Conservation (phyloP, 2,888 invertebrate species). For the Ophonus ardosiacus region DNA sequence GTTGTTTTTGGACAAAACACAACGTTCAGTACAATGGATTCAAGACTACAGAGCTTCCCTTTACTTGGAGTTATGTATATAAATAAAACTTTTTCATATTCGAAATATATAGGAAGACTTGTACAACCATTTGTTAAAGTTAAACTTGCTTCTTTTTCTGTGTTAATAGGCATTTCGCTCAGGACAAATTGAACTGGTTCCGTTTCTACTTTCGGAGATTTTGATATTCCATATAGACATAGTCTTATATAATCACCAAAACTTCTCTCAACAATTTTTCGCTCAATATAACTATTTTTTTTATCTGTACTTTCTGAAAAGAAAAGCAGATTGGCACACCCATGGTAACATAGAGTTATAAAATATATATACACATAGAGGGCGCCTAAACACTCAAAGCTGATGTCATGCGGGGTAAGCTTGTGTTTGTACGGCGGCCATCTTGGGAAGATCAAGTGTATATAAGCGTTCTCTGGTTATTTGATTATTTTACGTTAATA, state of each 20-base stretch:
- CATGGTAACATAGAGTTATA: too few species aligned
- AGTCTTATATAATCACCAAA: slow-evolving; percentile 73
- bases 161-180: slow-evolving; percentile 74
- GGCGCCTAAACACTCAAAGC: too few species aligned
- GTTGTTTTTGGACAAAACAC: slow-evolving; percentile 52
- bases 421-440: too few species aligned
- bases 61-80: slow-evolving; percentile 74
- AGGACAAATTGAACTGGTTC: slow-evolving; percentile 76
- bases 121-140: slow-evolving; percentile 74
- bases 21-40: slow-evolving; percentile 70
- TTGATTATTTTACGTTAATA: too few species aligned
- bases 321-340: not conserved
- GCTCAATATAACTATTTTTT: not conserved
- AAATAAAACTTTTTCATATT: slow-evolving; percentile 74
- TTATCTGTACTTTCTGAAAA: not conserved
- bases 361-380: too few species aligned
- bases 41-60: slow-evolving; percentile 74
- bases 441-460: too few species aligned
- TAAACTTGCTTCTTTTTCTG: slow-evolving; percentile 69
- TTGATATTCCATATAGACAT: slow-evolving; percentile 79
- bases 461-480: too few species aligned
- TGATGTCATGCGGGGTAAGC: too few species aligned
- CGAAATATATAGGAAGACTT: slow-evolving; percentile 74
- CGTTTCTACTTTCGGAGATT: slow-evolving; percentile 76
- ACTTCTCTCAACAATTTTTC: not conserved